Evolutionary conservation across 1,140 invertebrate genomes (phyloP).

Genomic region (Thrips palmi): DNA sequence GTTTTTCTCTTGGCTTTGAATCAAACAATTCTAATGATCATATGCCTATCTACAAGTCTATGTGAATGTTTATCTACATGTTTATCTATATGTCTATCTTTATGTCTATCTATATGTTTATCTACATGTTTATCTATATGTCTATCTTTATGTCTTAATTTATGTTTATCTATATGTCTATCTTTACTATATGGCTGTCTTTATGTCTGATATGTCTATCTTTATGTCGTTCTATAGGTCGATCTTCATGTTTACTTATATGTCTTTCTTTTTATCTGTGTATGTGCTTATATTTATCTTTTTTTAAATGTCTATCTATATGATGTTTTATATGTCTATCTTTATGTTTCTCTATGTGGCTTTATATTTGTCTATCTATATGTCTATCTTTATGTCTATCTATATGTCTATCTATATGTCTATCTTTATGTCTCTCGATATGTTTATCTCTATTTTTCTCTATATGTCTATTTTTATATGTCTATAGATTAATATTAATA

Average conservation of each 20-base stretch:
- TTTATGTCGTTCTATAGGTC: neutral
- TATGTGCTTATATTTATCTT: no score
- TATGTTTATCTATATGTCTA: neutral
- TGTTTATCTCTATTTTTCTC: neutral
- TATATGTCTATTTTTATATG: neutral
- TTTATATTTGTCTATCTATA: neutral
- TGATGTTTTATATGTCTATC: no score
- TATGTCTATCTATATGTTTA: no score
- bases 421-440: slow-evolving; percentile 1
- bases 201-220: neutral
- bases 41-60: no score
- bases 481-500: neutral
- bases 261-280: no score
- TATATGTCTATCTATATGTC: slow-evolving; percentile 1
- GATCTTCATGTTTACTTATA: no score
- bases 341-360: neutral
- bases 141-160: neutral
- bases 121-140: slow-evolving; percentile 1
- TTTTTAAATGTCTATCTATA: no score
- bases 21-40: no score
- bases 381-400: neutral
- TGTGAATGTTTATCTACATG: no score
- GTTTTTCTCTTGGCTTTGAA: no score
- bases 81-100: no score
- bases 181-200: neutral